phyloP scores from a whole-genome alignment of 2,113 vertebrate genomes.

The Ceyx cyanopectus region DNA sequence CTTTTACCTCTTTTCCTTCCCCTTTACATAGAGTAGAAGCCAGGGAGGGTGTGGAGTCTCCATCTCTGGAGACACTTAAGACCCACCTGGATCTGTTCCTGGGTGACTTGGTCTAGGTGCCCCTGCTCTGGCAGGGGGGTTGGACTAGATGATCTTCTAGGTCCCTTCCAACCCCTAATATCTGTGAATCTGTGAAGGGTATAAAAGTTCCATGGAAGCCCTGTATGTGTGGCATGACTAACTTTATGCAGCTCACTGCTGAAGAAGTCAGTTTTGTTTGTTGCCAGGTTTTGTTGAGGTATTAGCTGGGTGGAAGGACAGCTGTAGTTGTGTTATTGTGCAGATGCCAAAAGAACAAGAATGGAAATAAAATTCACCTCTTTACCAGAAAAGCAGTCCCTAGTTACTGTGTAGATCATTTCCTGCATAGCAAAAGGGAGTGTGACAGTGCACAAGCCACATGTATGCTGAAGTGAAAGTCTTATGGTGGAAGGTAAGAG shows the following conservation, averaged over 20 bases:
- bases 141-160: too few species aligned
- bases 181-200: neutral
- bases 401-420: neutral
- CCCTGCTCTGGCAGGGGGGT: too few species aligned
- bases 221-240: neutral
- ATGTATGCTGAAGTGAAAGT: neutral
- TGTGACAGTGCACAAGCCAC: neutral
- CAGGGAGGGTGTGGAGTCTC: too few species aligned
- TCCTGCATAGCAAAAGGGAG: neutral
- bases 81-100: too few species aligned
- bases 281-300: neutral
- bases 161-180: too few species aligned
- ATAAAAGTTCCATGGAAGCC: neutral
- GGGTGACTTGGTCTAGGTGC: too few species aligned
- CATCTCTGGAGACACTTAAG: too few species aligned
- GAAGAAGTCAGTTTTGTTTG: neutral
- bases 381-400: neutral
- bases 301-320: neutral
- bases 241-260: fast-evolving
- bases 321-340: neutral
- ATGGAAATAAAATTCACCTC: neutral
- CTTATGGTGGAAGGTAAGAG: neutral
- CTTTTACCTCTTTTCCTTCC: neutral
- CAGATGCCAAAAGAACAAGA: neutral
- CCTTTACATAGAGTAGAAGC: neutral